Base-by-base conservation (phyloP, 2,888 invertebrate genomes). In the Heliconius sara region DNA sequence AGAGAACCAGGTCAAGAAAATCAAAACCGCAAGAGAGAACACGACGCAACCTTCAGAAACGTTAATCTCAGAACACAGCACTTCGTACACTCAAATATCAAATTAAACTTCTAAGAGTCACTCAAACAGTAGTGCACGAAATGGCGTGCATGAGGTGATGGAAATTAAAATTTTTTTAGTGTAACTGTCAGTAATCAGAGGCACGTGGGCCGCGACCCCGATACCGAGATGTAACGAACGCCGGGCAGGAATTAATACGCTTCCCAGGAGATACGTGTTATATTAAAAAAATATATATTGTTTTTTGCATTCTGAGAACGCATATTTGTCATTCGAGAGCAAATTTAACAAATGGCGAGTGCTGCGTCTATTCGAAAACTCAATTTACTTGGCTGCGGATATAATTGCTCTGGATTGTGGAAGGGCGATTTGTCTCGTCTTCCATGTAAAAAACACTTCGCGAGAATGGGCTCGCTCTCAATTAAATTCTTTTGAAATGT, bases 1-100 rank as follows among this genome's bases (percentile, higher is more conserved):
- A 43, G 89, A 89, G 81, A 94, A 93, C 89, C 89, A 88, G 94
- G 93, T 93, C 94, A 93, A 90, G 93, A 93, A 92, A 93, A 92
- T 91, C 86, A 88, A 91, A 92, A 91, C 89, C 91, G 88, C 90
- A 89, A 87, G 87, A 86, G 86, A 90, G 90, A 89, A 89, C 88
- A 85, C 84, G 66, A 86, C 81, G 84, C 83, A 90, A 91, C 93
- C 91, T 91, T 91, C 91, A 84, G 84, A 84, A 84, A 85, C 82
- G 79, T 27, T 79, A 75, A 76, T 80, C 71, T 75, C 71, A 81
- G 73, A 78, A 82, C 79, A 79, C 81, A 80, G 72, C 76, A 76
- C 81, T 77, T 60, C 80, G 81, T 75, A 60, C 83, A 84, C 79
- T 84, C 78, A 70, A 83, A 82, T 83, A 77, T 79, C 39, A 76